Evolutionary conservation across 2,888 invertebrate genomes (phyloP).

Genomic region (Lysandra coridon): DNA sequence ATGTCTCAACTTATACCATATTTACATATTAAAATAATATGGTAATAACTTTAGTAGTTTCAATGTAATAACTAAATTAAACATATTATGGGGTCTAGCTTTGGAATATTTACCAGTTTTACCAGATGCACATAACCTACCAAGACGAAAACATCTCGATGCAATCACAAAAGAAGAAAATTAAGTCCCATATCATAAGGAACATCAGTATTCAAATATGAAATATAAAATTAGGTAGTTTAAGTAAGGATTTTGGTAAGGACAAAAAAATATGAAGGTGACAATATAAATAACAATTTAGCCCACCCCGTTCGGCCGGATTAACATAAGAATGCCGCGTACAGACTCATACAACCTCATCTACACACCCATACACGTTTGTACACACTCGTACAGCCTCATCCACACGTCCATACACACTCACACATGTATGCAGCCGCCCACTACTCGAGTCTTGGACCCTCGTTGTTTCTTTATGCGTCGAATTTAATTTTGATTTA

Average conservation of each 20-base stretch:
- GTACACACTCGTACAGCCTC: background rate
- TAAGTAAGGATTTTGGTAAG: constrained; percentile 58
- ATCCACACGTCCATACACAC: background rate
- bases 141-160: background rate
- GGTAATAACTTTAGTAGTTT: background rate
- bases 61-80: background rate
- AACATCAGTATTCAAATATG: constrained; percentile 35
- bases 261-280: constrained; percentile 73
- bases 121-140: background rate
- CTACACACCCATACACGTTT: background rate
- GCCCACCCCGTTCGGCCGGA: constrained; percentile 77
- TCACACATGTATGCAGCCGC: constrained; percentile 46
- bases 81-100: background rate
- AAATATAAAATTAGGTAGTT: constrained; percentile 65
- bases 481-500: constrained; percentile 81
- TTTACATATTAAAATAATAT: background rate
- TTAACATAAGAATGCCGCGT: constrained; percentile 79
- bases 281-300: constrained; percentile 81
- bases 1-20: background rate
- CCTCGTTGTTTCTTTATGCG: constrained; percentile 75
- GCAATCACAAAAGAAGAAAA: background rate
- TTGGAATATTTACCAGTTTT: background rate
- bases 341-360: constrained; percentile 9
- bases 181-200: constrained; percentile 1
- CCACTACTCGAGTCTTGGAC: constrained; percentile 67